These are phyloP conservation scores for Heliconius erato DNA, from an alignment of 2,888 invertebrate genomes.

Conservation along the genomic window DNA sequence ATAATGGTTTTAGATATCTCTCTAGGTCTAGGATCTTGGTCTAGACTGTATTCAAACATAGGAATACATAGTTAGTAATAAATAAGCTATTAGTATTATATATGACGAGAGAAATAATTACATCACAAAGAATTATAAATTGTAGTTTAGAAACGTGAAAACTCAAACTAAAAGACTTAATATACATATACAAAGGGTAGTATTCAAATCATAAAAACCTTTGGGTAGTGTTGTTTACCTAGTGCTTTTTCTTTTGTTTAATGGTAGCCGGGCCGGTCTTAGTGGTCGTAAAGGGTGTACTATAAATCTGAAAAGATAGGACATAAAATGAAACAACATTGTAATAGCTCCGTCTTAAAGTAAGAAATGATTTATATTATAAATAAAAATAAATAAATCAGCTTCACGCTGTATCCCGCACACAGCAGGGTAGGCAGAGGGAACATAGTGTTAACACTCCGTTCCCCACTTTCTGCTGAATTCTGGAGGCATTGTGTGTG, in stretches of 20 bases:
- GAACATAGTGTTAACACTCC: too few species aligned
- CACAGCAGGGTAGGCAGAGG: too few species aligned
- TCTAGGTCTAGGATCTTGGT: too few species aligned
- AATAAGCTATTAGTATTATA: not conserved
- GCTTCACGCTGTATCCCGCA: too few species aligned
- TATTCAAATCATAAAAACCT: constrained; percentile 24
- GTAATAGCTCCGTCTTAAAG: not conserved
- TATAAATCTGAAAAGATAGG: constrained; percentile 34
- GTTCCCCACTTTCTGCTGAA: too few species aligned
- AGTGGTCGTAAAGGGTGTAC: constrained; percentile 28
- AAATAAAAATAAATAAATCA: not conserved
- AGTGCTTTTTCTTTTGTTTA: constrained; percentile 17
- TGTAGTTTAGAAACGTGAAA: constrained; percentile 1
- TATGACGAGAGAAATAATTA: not conserved
- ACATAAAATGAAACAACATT: constrained; percentile 24
- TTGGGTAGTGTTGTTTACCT: not conserved
- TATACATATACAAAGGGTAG: not conserved
- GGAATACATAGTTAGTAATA: not conserved
- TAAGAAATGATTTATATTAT: not conserved
- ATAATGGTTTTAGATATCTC: too few species aligned
- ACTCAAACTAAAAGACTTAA: not conserved
- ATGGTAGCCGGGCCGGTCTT: constrained; percentile 7
- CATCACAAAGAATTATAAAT: not conserved
- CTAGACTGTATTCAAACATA: not conserved
- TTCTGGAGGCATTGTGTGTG: too few species aligned